A percentile compares a stretch with the other conserved stretches of the same genome.
Evolutionary conservation across 2,113 vertebrate species (phyloP).

Genomic region (Phalacrocorax aristotelis): DNA sequence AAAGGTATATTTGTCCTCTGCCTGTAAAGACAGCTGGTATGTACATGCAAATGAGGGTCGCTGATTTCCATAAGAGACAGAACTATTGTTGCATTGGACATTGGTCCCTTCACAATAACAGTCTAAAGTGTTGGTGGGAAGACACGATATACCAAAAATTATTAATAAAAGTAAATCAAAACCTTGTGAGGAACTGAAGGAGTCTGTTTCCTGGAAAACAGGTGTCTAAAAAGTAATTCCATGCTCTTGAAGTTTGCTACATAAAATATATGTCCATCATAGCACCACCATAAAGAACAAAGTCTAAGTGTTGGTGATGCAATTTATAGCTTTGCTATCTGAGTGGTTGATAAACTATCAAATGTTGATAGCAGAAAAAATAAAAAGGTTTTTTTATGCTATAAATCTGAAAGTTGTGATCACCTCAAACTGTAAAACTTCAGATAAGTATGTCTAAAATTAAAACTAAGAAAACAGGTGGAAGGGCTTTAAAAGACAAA

Average conservation of each 20-base stretch:
- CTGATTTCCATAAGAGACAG: slow-evolving; percentile 18
- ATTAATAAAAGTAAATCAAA: background rate
- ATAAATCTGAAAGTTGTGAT: background rate
- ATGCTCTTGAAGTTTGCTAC: background rate
- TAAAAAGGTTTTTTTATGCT: background rate
- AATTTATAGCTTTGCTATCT: background rate
- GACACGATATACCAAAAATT: background rate
- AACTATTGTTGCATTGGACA: background rate
- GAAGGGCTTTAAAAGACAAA: background rate
- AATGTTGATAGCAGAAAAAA: background rate
- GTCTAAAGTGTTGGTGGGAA: background rate
- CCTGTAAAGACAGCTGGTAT: slow-evolving; percentile 33
- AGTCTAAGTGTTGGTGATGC: background rate
- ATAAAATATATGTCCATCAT: background rate
- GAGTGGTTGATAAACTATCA: background rate
- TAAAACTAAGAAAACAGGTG: background rate
- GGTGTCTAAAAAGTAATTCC: background rate
- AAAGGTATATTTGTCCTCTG: slow-evolving; percentile 50
- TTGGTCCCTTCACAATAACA: background rate
- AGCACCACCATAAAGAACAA: background rate
- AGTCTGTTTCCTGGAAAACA: background rate
- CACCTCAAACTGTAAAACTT: background rate
- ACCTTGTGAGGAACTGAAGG: background rate
- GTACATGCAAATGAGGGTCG: slow-evolving; percentile 43
- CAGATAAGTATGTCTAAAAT: background rate